Evolutionary conservation across 2,888 invertebrate species (phyloP).

Genomic region (Tuta absoluta): DNA sequence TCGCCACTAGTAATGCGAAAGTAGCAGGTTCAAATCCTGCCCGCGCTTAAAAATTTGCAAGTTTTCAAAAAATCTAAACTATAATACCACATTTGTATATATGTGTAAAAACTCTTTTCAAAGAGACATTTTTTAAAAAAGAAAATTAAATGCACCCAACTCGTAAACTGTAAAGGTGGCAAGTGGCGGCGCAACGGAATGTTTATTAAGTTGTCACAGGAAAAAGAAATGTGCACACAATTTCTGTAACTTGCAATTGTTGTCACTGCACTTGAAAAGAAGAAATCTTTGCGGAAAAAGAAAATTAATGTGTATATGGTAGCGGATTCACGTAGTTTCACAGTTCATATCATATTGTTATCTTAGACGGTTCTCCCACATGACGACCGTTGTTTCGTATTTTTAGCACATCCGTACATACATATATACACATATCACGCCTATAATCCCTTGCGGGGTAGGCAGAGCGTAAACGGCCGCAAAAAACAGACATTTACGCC

Average conservation of each 20-base stretch:
- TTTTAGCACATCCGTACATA: too few relatives aligned
- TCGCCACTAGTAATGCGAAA: too few relatives aligned
- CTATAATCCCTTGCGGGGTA: too few relatives aligned
- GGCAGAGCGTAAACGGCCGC: too few relatives aligned
- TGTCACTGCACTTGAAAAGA: background rate
- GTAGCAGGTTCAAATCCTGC: background rate
- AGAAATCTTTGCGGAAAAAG: background rate
- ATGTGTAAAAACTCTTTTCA: background rate
- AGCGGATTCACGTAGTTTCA: too few relatives aligned
- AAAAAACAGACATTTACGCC: too few relatives aligned
- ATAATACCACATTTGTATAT: background rate
- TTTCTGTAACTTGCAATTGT: background rate
- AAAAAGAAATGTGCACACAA: constrained; percentile 11
- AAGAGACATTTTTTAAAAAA: background rate
- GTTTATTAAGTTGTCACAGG: constrained; percentile 15
- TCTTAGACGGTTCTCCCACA: too few relatives aligned
- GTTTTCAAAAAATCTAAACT: background rate
- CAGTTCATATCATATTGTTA: too few relatives aligned
- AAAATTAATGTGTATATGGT: background rate
- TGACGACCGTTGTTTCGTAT: too few relatives aligned
- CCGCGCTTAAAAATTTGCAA: background rate
- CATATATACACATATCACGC: too few relatives aligned
- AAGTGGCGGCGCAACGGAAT: background rate
- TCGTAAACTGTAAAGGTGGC: background rate
- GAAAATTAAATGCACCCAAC: background rate